phyloP scores from a whole-genome alignment of 1,140 invertebrate genomes.

The Gonatopus flavifemur region DNA sequence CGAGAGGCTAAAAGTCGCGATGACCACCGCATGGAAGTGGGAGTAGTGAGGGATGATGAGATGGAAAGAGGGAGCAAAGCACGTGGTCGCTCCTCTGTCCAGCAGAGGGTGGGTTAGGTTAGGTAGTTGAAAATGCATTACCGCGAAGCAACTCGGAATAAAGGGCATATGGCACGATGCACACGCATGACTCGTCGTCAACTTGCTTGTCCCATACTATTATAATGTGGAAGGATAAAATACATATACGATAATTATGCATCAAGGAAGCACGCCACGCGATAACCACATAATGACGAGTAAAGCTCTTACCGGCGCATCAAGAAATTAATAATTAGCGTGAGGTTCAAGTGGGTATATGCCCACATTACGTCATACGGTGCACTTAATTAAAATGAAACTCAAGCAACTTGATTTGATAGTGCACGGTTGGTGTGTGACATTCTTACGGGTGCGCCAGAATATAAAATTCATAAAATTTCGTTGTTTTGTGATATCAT shows the following conservation, averaged over 20 bases:
- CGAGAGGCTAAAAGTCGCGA: conserved; percentile 25
- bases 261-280: conserved; percentile 53
- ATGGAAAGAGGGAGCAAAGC: conserved; percentile 6
- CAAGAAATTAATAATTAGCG: conserved; percentile 59
- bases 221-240: conserved; percentile 26
- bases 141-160: conserved; percentile 30
- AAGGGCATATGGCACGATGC: conserved; percentile 55
- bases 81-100: conserved; percentile 10
- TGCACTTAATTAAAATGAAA: conserved; percentile 47
- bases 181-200: conserved; percentile 52
- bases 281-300: conserved; percentile 54
- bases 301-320: conserved; percentile 50
- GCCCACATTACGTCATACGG: conserved; percentile 25
- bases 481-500: too few species aligned
- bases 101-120: conserved; percentile 35
- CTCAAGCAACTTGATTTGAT: too few species aligned
- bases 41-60: neutral
- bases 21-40: conserved; percentile 2
- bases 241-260: conserved; percentile 59
- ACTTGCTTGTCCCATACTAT: too few species aligned
- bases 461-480: too few species aligned
- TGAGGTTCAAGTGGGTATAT: conserved; percentile 28
- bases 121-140: conserved; percentile 56
- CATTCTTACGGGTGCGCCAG: too few species aligned
- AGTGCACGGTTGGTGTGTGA: too few species aligned